Conservation (phyloP, 2,888 invertebrate species). For the Oligia fasciuncula region DNA sequence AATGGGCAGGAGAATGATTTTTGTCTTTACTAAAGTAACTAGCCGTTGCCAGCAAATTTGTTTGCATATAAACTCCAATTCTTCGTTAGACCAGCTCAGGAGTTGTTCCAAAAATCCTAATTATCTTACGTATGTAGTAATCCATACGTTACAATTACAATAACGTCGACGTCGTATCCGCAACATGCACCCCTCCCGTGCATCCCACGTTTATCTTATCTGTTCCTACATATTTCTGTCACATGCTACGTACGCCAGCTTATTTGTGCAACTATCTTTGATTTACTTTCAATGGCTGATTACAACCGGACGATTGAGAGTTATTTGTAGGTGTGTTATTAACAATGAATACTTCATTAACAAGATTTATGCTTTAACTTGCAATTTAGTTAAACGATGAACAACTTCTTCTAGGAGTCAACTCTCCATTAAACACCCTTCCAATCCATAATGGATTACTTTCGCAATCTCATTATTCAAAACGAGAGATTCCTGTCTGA, state of each 20-base stretch:
- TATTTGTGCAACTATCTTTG: constrained; percentile 18
- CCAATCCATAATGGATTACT: constrained; percentile 61
- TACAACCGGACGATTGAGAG: constrained; percentile 13
- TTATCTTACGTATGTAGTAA: not conserved
- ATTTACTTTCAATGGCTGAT: constrained; percentile 29
- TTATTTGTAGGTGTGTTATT: not conserved
- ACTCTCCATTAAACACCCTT: constrained; percentile 31
- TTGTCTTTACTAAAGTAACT: not conserved
- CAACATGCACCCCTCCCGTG: not conserved
- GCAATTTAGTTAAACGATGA: constrained; percentile 25
- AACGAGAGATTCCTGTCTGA: constrained; percentile 49
- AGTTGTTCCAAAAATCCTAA: not conserved
- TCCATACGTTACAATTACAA: not conserved
- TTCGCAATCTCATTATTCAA: constrained; percentile 61
- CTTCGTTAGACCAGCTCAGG: not conserved
- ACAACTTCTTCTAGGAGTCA: constrained; percentile 18
- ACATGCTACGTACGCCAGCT: not conserved
- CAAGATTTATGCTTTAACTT: constrained; percentile 2
- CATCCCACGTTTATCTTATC: constrained; percentile 39
- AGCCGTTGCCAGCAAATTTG: not conserved
- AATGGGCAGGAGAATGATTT: not conserved
- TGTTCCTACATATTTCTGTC: constrained; percentile 31
- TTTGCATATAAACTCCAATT: not conserved
- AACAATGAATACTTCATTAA: constrained; percentile 10
- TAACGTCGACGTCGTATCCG: not conserved